phyloP scores from a whole-genome alignment of 2,797 vertebrate species.

The Pangasius mekongensis region DNA sequence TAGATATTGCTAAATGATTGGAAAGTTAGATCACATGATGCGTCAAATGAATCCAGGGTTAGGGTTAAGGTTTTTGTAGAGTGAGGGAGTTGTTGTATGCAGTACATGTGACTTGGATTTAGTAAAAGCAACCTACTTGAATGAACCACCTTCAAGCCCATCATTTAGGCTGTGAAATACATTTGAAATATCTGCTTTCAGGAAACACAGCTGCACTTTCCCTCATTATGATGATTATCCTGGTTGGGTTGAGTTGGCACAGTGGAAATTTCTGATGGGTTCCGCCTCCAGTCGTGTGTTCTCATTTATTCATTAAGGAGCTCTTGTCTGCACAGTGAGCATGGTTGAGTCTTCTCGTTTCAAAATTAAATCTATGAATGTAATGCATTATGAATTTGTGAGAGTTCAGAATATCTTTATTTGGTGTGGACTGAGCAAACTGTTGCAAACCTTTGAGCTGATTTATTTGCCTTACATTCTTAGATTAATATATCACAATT shows the following conservation, averaged over 20 bases:
- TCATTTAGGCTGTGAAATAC: not conserved
- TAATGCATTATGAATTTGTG: not conserved
- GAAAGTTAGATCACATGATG: not conserved
- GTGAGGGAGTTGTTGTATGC: not conserved
- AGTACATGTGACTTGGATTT: not conserved
- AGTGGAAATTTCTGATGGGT: not conserved
- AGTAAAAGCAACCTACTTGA: not conserved
- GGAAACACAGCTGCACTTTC: not conserved
- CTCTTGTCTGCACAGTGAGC: not conserved
- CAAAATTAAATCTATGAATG: not conserved
- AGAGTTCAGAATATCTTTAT: not conserved
- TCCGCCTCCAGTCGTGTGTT: not conserved
- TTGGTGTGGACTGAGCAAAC: not conserved
- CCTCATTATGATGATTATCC: not conserved
- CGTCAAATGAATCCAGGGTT: not conserved
- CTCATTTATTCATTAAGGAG: not conserved
- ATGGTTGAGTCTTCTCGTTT: not conserved
- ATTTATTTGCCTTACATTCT: not conserved
- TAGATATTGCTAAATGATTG: not conserved
- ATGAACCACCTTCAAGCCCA: not conserved
- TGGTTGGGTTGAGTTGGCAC: not conserved
- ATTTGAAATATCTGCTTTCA: conserved; percentile 1
- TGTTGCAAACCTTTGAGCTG: not conserved
- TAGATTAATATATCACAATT: not conserved
- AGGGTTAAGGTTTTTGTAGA: not conserved